These are phyloP conservation scores for Maccullochella peelii DNA, from an alignment of 2,113 vertebrate species.

Conservation along the genomic window DNA sequence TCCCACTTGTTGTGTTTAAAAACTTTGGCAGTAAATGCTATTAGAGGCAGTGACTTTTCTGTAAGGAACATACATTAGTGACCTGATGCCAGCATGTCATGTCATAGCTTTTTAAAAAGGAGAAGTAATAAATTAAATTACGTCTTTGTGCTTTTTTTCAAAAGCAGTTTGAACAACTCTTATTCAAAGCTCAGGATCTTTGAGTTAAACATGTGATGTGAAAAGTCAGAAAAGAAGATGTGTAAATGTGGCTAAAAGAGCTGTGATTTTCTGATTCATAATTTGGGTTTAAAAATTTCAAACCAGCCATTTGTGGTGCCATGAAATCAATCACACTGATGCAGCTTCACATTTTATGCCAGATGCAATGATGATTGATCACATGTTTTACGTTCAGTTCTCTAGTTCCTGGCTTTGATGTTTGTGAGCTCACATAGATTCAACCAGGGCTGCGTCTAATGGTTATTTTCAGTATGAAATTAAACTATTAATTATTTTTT, in stretches of 20 bases:
- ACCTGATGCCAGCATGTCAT: background rate
- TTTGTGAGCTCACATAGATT: background rate
- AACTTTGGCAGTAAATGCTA: background rate
- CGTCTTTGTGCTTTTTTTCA: background rate
- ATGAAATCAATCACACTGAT: background rate
- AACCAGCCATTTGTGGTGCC: background rate
- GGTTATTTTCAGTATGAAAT: background rate
- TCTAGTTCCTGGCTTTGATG: background rate
- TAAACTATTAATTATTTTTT: background rate
- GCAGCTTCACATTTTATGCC: background rate
- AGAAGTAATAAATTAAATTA: background rate
- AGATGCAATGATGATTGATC: background rate
- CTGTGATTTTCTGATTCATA: background rate
- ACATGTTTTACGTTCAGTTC: slow-evolving; percentile 19
- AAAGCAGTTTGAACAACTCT: background rate
- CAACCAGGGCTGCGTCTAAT: background rate
- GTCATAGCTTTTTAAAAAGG: background rate
- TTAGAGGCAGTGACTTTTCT: background rate
- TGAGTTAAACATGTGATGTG: background rate
- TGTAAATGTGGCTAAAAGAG: background rate
- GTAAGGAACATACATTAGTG: background rate
- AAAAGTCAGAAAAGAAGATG: background rate
- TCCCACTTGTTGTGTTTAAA: background rate
- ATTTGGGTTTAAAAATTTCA: background rate
- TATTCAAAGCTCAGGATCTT: background rate